Percentiles rank a stretch among this genome's conserved stretches.
phyloP scores from a whole-genome alignment of 2,113 vertebrate species.

The Bettongia penicillata region DNA sequence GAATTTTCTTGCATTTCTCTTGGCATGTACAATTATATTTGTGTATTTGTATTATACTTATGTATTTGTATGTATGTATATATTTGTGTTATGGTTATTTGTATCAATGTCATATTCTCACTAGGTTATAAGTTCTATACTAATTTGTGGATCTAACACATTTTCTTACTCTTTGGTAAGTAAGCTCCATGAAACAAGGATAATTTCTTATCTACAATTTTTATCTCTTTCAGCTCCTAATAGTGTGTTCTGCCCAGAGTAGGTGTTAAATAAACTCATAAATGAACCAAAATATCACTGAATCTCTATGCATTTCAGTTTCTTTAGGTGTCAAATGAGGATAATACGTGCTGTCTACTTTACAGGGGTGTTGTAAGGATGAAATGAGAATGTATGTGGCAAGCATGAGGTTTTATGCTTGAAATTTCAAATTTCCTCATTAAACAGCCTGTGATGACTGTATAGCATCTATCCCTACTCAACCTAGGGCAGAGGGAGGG shows the following conservation, averaged over 20 bases:
- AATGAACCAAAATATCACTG: neutral
- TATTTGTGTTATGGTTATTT: neutral
- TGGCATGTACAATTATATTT: neutral
- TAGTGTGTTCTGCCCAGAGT: neutral
- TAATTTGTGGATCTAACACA: neutral
- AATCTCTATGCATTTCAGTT: neutral
- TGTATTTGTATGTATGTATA: too few relatives aligned
- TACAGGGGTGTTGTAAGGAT: neutral
- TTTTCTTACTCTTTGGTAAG: neutral
- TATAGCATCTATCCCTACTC: neutral
- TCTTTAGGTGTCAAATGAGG: neutral
- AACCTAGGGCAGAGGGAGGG: too few relatives aligned
- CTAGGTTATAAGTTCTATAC: neutral
- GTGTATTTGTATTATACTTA: neutral
- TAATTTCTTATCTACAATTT: neutral
- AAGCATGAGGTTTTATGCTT: neutral
- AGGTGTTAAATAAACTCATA: neutral
- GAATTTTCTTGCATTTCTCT: neutral
- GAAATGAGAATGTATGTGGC: neutral
- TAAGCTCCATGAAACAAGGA: neutral
- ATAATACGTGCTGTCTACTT: neutral
- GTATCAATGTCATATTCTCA: neutral
- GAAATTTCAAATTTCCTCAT: neutral
- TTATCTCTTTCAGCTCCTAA: neutral
- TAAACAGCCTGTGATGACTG: neutral